Percentiles rank a stretch among this genome's conserved stretches.
Conservation (phyloP, 2,888 invertebrate genomes). For the Watsonalla cultraria region DNA sequence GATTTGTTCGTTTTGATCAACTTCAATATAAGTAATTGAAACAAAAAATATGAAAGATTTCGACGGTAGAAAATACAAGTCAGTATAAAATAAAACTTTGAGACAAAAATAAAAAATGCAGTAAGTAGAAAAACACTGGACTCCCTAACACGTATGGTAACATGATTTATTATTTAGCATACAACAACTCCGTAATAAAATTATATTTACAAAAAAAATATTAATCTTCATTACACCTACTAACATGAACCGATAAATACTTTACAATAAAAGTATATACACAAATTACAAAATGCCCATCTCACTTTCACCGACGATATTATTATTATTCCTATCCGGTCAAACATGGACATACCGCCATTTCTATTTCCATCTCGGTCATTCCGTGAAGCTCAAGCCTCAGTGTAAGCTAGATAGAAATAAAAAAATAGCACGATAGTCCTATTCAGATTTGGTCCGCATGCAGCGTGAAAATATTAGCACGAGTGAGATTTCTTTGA, state of each 20-base stretch:
- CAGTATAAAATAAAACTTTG: slow-evolving; percentile 13
- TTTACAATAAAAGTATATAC: slow-evolving; percentile 44
- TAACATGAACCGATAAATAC: slow-evolving; percentile 36
- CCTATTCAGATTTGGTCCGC: no score
- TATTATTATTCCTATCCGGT: slow-evolving; percentile 1
- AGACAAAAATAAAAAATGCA: slow-evolving; percentile 17
- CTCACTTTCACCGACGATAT: slow-evolving; percentile 31
- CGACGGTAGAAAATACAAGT: slow-evolving; percentile 3
- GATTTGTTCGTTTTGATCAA: slow-evolving; percentile 5
- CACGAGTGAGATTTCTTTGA: slow-evolving; percentile 6
- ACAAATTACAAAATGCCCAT: slow-evolving; percentile 48
- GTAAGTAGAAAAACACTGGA: slow-evolving; percentile 36
- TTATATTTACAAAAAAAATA: slow-evolving; percentile 68
- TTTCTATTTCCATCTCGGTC: no score
- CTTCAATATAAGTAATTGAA: slow-evolving; percentile 4
- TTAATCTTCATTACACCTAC: slow-evolving; percentile 46
- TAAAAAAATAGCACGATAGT: no score
- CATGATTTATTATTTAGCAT: slow-evolving; percentile 40
- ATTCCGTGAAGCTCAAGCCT: no score
- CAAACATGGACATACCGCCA: no score
- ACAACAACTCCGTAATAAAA: slow-evolving; percentile 49
- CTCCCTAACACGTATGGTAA: slow-evolving; percentile 46
- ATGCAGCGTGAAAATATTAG: background rate
- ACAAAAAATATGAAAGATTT: background rate
- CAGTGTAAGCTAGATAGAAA: no score